phyloP scores from a whole-genome alignment of 2,888 invertebrate species.

The Automeris io region DNA sequence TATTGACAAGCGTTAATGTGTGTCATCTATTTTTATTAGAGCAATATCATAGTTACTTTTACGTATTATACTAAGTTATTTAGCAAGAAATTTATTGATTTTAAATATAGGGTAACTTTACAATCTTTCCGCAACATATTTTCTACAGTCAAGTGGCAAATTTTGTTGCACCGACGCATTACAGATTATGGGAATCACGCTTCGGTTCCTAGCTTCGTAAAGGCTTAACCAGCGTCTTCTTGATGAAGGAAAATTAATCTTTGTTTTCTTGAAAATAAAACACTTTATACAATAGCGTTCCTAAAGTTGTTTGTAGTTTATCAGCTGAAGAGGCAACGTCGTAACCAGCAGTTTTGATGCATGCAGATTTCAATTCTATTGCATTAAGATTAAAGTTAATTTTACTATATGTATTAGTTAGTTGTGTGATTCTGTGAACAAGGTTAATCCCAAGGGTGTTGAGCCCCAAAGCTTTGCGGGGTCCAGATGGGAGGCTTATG shows the following conservation, averaged over 20 bases:
- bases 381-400: slow-evolving; percentile 8
- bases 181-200: slow-evolving; percentile 74
- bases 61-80: no score
- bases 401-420: slow-evolving; percentile 29
- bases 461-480: slow-evolving; percentile 64
- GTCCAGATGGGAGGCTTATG: slow-evolving; percentile 68
- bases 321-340: slow-evolving; percentile 20
- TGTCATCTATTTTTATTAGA: no score
- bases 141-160: slow-evolving; percentile 66
- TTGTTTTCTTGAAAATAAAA: slow-evolving; percentile 12
- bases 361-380: slow-evolving; percentile 20
- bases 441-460: slow-evolving; percentile 49
- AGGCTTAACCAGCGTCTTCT: slow-evolving; percentile 9
- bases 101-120: background rate
- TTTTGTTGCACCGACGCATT: slow-evolving; percentile 54
- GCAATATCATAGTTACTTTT: no score
- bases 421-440: slow-evolving; percentile 58
- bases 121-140: slow-evolving; percentile 12
- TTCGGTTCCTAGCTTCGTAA: slow-evolving; percentile 26
- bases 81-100: no score
- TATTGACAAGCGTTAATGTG: no score
- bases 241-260: slow-evolving; percentile 11
- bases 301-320: slow-evolving; percentile 29
- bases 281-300: slow-evolving; percentile 15
- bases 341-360: slow-evolving; percentile 15